These are phyloP conservation scores for Tenthredo notha DNA, from an alignment of 2,888 invertebrate genomes.

Conservation along the genomic window DNA sequence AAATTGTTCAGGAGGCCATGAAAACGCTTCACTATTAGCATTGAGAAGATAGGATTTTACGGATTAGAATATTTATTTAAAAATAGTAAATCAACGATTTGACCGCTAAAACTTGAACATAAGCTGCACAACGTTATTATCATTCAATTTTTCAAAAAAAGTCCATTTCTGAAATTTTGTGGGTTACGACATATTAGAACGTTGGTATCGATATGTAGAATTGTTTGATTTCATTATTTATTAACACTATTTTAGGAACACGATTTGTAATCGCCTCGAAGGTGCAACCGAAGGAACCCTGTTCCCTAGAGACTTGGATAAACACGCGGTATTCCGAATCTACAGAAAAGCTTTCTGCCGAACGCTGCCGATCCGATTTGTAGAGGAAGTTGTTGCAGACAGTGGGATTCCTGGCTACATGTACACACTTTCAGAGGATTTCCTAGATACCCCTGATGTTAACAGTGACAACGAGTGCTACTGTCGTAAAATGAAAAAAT, in stretches of 20 bases:
- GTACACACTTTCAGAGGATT: constrained; percentile 83
- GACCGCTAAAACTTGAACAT: too few species aligned
- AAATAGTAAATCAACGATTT: too few species aligned
- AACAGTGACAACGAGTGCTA: constrained; percentile 84
- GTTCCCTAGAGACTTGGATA: constrained; percentile 84
- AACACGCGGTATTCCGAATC: constrained; percentile 80
- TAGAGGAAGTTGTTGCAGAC: constrained; percentile 70
- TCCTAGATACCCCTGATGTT: constrained; percentile 80
- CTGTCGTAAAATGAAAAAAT: constrained; percentile 80
- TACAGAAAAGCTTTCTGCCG: constrained; percentile 90
- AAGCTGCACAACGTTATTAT: too few species aligned
- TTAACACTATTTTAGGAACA: constrained; percentile 75
- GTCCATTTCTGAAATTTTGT: too few species aligned
- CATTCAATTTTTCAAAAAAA: too few species aligned
- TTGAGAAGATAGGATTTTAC: too few species aligned
- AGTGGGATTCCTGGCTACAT: constrained; percentile 82
- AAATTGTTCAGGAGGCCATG: too few species aligned
- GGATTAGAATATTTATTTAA: too few species aligned
- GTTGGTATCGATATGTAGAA: too few species aligned
- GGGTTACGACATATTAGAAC: too few species aligned
- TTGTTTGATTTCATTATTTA: too few species aligned
- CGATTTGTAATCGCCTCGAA: constrained; percentile 84
- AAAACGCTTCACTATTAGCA: too few species aligned
- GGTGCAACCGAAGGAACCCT: constrained; percentile 87
- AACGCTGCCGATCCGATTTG: constrained; percentile 81